These are phyloP conservation scores for Drosophila nr. fundita DNA, from an alignment of 2,888 invertebrate genomes.

Conservation along the genomic window DNA sequence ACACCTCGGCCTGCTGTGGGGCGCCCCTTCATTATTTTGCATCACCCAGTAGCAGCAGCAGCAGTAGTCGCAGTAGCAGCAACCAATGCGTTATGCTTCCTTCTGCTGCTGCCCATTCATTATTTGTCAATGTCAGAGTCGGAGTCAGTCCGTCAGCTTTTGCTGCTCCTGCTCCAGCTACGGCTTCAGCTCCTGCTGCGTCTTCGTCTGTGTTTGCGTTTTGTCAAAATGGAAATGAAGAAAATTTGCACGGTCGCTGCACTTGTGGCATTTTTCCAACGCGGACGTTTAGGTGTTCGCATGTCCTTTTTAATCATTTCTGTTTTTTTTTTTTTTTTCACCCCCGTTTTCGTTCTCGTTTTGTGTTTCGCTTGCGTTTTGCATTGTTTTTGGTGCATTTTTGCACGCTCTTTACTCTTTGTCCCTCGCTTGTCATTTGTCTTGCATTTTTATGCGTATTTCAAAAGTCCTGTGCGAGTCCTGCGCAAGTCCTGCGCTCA, in stretches of 20 bases:
- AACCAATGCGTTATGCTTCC: constrained; percentile 60
- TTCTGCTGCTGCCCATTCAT: constrained; percentile 75
- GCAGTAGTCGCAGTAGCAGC: neutral
- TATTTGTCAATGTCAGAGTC: constrained; percentile 83
- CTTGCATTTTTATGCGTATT: constrained; percentile 82
- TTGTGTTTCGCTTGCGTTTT: constrained; percentile 31
- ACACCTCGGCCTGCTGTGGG: constrained; percentile 16
- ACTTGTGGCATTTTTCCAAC: constrained; percentile 80
- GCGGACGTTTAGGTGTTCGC: constrained; percentile 81
- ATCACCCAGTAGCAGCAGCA: neutral
- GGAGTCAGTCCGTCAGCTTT: constrained; percentile 81
- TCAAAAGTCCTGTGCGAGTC: constrained; percentile 70
- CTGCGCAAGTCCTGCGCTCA: constrained; percentile 73
- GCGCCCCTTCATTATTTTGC: constrained; percentile 58
- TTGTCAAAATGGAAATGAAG: constrained; percentile 83
- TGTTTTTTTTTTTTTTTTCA: constrained; percentile 19
- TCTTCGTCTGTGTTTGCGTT: constrained; percentile 75
- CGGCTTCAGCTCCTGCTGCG: constrained; percentile 19
- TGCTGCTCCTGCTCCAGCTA: constrained; percentile 14
- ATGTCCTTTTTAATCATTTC: constrained; percentile 80
- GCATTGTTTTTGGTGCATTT: constrained; percentile 79
- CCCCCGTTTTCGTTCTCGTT: neutral
- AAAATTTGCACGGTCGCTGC: constrained; percentile 83
- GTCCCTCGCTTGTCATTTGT: constrained; percentile 67
- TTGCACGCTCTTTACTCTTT: constrained; percentile 64